A percentile compares a stretch with the other conserved stretches of the same genome.
Conservation (phyloP, 2,113 vertebrate genomes). For the Ctenodactylus gundi region DNA sequence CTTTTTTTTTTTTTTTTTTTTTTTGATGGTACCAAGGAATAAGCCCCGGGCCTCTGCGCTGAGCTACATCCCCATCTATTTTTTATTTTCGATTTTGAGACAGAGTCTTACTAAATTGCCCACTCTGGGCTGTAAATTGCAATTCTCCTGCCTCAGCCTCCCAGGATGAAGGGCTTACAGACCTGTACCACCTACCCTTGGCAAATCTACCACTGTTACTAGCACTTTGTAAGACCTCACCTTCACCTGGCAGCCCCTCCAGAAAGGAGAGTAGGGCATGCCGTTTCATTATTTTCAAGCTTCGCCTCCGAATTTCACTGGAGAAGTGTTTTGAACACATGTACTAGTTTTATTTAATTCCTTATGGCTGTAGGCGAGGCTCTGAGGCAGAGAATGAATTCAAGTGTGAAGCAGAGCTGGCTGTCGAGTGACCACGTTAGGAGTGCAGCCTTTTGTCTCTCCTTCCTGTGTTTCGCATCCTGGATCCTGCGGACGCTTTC, state of each 20-base stretch:
- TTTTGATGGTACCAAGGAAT: too few relatives aligned
- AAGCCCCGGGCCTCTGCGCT: too few relatives aligned
- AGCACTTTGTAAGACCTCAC: not conserved
- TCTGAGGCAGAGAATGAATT: not conserved
- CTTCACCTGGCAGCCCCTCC: not conserved
- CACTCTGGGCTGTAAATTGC: too few relatives aligned
- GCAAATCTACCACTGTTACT: slow-evolving; percentile 18
- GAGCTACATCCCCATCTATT: too few relatives aligned
- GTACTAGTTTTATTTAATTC: not conserved
- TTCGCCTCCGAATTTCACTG: not conserved
- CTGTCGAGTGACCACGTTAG: not conserved
- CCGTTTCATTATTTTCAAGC: not conserved
- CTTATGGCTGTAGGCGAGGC: not conserved
- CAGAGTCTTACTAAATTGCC: too few relatives aligned
- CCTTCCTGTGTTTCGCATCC: not conserved
- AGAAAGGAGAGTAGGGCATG: not conserved
- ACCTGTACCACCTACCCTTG: too few relatives aligned
- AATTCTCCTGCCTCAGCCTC: too few relatives aligned
- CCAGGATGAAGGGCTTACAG: too few relatives aligned
- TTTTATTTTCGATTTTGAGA: too few relatives aligned
- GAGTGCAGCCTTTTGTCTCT: not conserved
- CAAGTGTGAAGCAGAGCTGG: not conserved
- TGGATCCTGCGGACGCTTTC: not conserved
- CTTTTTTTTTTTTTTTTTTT: too few relatives aligned
- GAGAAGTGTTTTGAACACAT: not conserved